These are phyloP conservation scores for Thalassarche chlororhynchos DNA, from an alignment of 2,113 vertebrate species.

Conservation along the genomic window DNA sequence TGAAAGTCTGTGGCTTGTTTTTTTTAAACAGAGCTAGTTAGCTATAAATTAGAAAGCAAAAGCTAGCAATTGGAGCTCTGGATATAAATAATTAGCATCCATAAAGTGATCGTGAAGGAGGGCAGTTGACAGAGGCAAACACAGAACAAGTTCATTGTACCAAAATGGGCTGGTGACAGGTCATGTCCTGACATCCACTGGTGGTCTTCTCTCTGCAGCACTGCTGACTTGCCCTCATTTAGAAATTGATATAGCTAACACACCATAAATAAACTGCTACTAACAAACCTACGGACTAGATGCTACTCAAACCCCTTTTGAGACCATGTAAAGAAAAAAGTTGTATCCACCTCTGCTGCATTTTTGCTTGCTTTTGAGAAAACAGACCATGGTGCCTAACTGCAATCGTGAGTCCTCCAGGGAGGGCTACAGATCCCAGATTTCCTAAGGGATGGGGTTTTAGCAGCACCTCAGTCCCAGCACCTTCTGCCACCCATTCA, in stretches of 20 bases:
- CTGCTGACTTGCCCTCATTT: not conserved
- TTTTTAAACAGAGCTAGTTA: not conserved
- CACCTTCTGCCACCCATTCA: not conserved
- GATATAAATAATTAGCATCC: not conserved
- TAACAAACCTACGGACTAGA: not conserved
- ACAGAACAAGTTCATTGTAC: not conserved
- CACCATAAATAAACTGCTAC: not conserved
- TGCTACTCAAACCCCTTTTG: not conserved
- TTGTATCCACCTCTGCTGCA: not conserved
- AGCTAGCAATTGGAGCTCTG: not conserved
- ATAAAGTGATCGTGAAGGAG: not conserved
- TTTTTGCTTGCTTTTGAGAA: not conserved
- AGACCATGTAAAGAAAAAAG: not conserved
- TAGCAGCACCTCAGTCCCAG: not conserved
- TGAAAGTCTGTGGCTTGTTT: not conserved
- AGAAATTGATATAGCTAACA: not conserved
- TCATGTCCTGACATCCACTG: not conserved
- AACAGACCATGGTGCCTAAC: not conserved
- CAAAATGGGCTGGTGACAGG: not conserved
- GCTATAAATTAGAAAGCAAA: not conserved
- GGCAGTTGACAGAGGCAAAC: not conserved
- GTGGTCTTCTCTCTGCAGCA: not conserved
- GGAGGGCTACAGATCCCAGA: not conserved
- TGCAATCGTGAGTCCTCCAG: rapidly evolving
- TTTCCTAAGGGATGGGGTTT: not conserved